Evolutionary conservation across 2,113 vertebrate genomes (phyloP).

Genomic region (Thalassarche chlororhynchos): DNA sequence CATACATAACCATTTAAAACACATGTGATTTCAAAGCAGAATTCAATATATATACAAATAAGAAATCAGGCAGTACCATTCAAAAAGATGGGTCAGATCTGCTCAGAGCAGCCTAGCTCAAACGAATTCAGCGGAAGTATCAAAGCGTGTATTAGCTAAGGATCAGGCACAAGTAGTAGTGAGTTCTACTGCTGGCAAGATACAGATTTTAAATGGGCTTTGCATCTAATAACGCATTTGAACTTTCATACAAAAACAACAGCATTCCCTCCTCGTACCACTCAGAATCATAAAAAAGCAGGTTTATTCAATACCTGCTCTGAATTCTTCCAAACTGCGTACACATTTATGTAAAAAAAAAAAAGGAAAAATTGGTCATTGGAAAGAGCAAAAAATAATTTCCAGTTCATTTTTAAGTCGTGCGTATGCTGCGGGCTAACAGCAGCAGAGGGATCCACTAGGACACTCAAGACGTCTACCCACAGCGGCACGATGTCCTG

Average conservation of each 20-base stretch:
- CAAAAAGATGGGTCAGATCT: neutral
- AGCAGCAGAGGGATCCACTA: neutral
- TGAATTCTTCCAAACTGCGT: neutral
- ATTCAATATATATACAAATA: neutral
- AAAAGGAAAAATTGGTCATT: fast-evolving
- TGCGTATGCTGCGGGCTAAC: neutral
- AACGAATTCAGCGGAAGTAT: neutral
- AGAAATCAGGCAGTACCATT: neutral
- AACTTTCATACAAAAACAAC: neutral
- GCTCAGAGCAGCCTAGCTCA: neutral
- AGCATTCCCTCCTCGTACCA: neutral
- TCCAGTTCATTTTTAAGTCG: neutral
- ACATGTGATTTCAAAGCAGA: neutral
- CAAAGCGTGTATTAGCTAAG: neutral
- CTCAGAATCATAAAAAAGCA: neutral
- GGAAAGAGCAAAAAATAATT: neutral
- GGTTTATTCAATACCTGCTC: neutral
- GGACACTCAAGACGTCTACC: neutral
- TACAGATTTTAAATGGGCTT: neutral
- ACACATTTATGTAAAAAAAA: neutral
- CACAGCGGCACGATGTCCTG: neutral
- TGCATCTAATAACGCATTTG: neutral
- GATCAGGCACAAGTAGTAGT: neutral
- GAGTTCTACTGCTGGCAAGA: neutral
- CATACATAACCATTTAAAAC: neutral